These are phyloP conservation scores for Dolomedes plantarius DNA, from an alignment of 2,888 invertebrate genomes.

Conservation along the genomic window DNA sequence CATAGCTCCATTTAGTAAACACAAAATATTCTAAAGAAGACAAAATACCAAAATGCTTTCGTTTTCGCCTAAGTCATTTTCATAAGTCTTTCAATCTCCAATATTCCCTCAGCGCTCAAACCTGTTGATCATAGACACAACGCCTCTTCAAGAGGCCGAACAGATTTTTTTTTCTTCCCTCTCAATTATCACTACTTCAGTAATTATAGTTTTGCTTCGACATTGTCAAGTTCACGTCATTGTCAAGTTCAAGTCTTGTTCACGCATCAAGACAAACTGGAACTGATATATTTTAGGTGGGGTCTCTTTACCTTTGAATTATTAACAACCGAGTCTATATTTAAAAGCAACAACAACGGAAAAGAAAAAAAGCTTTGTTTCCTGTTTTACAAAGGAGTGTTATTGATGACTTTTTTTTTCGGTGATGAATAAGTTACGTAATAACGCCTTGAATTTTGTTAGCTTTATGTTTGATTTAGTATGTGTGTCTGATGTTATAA, in stretches of 20 bases:
- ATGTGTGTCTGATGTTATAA: slow-evolving; percentile 13
- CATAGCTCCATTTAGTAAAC: too few species aligned
- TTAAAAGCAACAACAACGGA: too few species aligned
- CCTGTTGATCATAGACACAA: too few species aligned
- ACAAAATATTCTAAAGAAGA: too few species aligned
- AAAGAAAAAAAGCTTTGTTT: slow-evolving; percentile 37
- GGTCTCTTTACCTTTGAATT: slow-evolving; percentile 22
- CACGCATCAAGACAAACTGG: slow-evolving; percentile 11
- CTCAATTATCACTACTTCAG: slow-evolving; percentile 38
- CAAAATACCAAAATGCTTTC: too few species aligned
- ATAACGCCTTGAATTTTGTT: slow-evolving; percentile 27
- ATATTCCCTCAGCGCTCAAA: too few species aligned
- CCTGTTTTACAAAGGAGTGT: slow-evolving; percentile 34
- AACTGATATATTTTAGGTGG: slow-evolving; percentile 38
- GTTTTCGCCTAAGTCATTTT: too few species aligned
- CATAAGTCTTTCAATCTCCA: too few species aligned
- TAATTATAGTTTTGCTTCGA: slow-evolving; percentile 47
- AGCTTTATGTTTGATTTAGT: slow-evolving; percentile 37
- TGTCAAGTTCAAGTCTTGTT: slow-evolving; percentile 61
- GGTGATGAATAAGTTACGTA: slow-evolving; percentile 16
- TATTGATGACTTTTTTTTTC: slow-evolving; percentile 40
- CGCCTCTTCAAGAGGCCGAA: too few species aligned
- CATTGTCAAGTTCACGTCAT: too few species aligned
- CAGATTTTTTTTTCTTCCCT: too few species aligned
- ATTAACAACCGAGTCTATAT: slow-evolving; percentile 53